Evolutionary conservation across 2,113 vertebrate species (phyloP), one percentile per base, ranked within the genome.

Genomic region (Agapornis roseicollis): DNA sequence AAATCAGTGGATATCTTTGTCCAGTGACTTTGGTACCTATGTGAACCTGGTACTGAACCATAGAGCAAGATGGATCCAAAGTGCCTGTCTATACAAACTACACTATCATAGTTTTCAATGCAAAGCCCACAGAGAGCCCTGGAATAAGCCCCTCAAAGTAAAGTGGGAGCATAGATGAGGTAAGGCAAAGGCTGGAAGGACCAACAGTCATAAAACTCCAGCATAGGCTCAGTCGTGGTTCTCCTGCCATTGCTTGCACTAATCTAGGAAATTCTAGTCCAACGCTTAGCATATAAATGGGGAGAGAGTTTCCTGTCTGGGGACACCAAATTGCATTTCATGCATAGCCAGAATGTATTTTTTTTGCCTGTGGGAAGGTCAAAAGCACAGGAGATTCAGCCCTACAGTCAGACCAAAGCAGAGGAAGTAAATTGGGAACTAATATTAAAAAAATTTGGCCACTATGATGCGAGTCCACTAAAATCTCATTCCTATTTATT

Each of bases 291-390:
- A 63, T 55, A 49, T 13, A 80, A 69, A 63, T 49, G 63, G 53
- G 22, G 49, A 89, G 13, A 86, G 77, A 49, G 13, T 68, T 93
- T 82, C 78, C 88, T 93, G 91, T 68, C 73, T 91, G 88, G 29
- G 47, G 55, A 85, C 44, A 77, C 44, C 76, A 88, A 78, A 74
- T 3, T 70, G 60, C 4, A 11, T 53, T 58, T 63, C 55, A 11
- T 17, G 74, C 42, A 11, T 3, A 88, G 76, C 71, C 68, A 29
- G 64, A 69, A 65, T 63, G 76, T n/a, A 23, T 85, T 88, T 95
- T 46, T 90, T 80, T 83, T 85, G 87, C 72, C 85, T 91, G 44
- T 24, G 77, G n/a, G 90, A 90, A 92, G 80, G 64, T 90, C 86
- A 90, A 89, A 92, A 86, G 35, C 83, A 31, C 49, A 47, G 12